phyloP scores from a whole-genome alignment of 2,113 vertebrate species.

The Dicrurus megarhynchus region DNA sequence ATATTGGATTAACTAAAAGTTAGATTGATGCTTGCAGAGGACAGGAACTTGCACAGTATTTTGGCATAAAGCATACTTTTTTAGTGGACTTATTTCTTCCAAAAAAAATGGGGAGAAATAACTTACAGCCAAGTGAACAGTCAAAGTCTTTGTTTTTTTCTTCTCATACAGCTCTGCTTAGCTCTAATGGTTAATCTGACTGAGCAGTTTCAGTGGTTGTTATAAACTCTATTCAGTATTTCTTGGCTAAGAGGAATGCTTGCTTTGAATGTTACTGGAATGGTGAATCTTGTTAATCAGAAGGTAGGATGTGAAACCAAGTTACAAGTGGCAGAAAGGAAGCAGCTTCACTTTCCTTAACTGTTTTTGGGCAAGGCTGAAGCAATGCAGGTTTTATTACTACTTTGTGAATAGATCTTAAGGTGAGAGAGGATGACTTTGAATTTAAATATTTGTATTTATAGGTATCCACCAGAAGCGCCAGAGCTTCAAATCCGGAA shows the following conservation, averaged over 20 bases:
- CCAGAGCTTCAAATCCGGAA: slow-evolving; percentile 97
- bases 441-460: slow-evolving; percentile 50
- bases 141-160: rapidly evolving
- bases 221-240: background rate
- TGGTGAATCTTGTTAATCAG: background rate
- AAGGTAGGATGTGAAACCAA: background rate
- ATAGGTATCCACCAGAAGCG: slow-evolving; percentile 95
- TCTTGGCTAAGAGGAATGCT: background rate
- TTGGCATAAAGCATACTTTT: background rate
- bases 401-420: background rate
- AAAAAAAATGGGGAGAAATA: background rate
- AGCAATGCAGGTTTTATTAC: background rate
- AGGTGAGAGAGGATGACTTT: background rate
- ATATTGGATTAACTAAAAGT: background rate
- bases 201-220: background rate
- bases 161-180: background rate
- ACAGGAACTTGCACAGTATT: background rate
- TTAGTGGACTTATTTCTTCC: background rate
- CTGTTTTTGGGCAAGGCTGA: background rate
- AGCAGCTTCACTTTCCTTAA: background rate
- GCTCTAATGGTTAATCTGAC: background rate
- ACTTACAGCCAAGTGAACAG: background rate
- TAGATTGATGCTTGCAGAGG: background rate
- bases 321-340: background rate
- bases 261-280: background rate